These are phyloP conservation scores for Drosophila lini DNA, from an alignment of 1,140 invertebrate species.

Conservation along the genomic window DNA sequence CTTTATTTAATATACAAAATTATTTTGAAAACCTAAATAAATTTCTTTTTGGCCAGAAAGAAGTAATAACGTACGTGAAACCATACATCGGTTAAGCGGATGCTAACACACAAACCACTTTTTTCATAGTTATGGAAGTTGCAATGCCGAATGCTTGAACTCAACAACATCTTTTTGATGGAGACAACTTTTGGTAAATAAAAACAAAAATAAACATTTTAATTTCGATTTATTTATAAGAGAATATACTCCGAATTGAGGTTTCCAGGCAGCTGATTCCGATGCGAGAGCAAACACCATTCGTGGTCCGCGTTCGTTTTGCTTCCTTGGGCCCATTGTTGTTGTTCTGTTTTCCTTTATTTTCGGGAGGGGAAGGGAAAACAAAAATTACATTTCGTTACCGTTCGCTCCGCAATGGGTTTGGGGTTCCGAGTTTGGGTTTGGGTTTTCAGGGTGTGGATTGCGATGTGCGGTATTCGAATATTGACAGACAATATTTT, in stretches of 20 bases:
- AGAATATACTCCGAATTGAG: background rate
- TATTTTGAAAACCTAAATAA: no score
- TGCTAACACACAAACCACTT: no score
- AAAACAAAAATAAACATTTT: no score
- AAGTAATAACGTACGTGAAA: no score
- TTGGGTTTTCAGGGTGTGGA: slow-evolving; percentile 15
- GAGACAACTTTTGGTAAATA: no score
- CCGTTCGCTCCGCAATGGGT: slow-evolving; percentile 44
- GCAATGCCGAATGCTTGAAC: no score
- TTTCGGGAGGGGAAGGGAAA: slow-evolving; percentile 29
- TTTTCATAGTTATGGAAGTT: no score
- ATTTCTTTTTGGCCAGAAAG: no score
- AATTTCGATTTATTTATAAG: background rate
- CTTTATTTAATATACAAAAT: no score
- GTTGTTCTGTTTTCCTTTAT: slow-evolving; percentile 28
- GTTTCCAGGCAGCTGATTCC: slow-evolving; percentile 6
- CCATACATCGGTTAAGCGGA: no score
- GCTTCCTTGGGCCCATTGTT: slow-evolving; percentile 10
- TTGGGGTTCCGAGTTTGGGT: slow-evolving; percentile 14
- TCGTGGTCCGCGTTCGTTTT: slow-evolving; percentile 9
- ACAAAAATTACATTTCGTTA: slow-evolving; percentile 76
- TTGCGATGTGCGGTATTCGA: slow-evolving; percentile 36
- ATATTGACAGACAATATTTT: slow-evolving; percentile 79
- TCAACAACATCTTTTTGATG: no score
- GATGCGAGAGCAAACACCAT: slow-evolving; percentile 32